Evolutionary conservation across 2,888 invertebrate species (phyloP).

Genomic region (Plemyria rubiginata): DNA sequence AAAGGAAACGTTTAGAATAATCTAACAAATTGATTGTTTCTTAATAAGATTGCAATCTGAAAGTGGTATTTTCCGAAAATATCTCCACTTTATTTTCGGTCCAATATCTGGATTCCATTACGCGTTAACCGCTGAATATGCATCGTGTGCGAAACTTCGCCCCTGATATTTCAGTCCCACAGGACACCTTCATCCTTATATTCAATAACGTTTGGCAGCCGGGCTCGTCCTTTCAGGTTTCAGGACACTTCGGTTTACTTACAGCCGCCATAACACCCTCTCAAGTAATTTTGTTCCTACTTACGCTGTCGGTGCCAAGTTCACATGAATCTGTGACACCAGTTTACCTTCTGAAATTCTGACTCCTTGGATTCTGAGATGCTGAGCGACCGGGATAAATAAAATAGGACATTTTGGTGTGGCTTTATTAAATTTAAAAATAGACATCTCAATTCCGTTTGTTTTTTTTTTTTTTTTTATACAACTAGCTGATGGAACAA

Average conservation of each 20-base stretch:
- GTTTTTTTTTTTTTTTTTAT: no score
- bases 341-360: background rate
- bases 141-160: slow-evolving; percentile 33
- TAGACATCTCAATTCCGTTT: no score
- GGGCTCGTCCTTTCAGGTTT: slow-evolving; percentile 24
- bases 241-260: slow-evolving; percentile 26
- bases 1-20: no score
- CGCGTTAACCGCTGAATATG: slow-evolving; percentile 35
- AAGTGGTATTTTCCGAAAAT: slow-evolving; percentile 2
- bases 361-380: background rate
- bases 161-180: slow-evolving; percentile 33
- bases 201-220: slow-evolving; percentile 40
- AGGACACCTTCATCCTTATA: slow-evolving; percentile 41
- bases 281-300: slow-evolving; percentile 29
- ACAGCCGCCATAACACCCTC: slow-evolving; percentile 32
- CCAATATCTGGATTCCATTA: slow-evolving; percentile 32
- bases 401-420: no score
- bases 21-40: background rate
- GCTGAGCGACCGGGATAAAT: no score
- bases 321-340: slow-evolving; percentile 8
- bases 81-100: slow-evolving; percentile 18
- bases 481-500: no score
- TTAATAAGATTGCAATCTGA: background rate
- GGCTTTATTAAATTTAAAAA: no score
- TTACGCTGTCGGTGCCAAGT: slow-evolving; percentile 2